Conservation (phyloP, 2,797 vertebrate genomes). For the Gymnothorax javanicus region DNA sequence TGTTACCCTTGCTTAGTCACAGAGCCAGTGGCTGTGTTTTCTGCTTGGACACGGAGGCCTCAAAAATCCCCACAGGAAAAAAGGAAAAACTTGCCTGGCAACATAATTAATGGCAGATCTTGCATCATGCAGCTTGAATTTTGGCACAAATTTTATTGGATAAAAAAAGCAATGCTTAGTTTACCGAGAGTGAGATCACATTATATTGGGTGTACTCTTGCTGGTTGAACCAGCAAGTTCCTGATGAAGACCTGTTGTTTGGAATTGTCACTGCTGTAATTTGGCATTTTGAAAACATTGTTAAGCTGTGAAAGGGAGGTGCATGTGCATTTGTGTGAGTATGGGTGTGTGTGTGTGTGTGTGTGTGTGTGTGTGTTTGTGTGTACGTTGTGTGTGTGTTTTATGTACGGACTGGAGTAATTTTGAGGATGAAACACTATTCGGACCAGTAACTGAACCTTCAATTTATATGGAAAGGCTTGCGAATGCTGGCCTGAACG, state of each 20-base stretch:
- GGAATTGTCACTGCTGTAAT: background rate
- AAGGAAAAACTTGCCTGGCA: background rate
- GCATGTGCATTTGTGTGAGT: no score
- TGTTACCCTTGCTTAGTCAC: conserved; percentile 15
- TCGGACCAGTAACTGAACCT: conserved; percentile 21
- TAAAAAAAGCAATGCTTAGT: background rate
- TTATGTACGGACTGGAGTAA: conserved; percentile 26
- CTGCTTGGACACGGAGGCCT: background rate
- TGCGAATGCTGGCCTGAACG: conserved; percentile 23
- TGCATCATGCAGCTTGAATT: background rate
- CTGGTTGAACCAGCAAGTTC: background rate
- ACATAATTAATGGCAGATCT: background rate
- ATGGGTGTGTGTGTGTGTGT: no score
- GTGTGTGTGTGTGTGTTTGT: no score
- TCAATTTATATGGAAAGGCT: conserved; percentile 30
- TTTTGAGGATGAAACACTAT: conserved; percentile 22
- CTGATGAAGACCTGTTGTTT: background rate
- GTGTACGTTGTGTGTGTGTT: background rate
- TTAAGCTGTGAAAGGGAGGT: conserved; percentile 10
- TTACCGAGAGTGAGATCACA: background rate
- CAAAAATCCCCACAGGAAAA: background rate
- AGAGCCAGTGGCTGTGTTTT: background rate
- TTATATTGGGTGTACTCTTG: background rate
- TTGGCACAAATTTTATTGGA: background rate
- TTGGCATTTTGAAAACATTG: background rate